These are phyloP conservation scores for Phyllotreta cruciferae DNA, from an alignment of 2,888 invertebrate species.

Conservation along the genomic window DNA sequence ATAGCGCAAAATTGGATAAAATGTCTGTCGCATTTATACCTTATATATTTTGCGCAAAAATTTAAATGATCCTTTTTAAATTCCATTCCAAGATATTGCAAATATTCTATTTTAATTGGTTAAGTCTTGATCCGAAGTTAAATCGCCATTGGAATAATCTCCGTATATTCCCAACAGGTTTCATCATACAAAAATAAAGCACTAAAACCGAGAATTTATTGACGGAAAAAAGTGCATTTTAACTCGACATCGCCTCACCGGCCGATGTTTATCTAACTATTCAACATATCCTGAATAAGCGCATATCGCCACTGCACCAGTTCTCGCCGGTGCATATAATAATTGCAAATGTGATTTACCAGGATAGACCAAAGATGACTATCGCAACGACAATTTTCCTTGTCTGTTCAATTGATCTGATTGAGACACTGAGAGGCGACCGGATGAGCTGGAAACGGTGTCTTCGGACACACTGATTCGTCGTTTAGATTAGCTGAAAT, in stretches of 20 bases:
- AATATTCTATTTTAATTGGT: slow-evolving; percentile 12
- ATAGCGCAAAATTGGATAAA: too few species aligned
- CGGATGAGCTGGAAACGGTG: slow-evolving; percentile 44
- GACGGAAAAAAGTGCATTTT: slow-evolving; percentile 33
- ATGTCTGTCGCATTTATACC: too few species aligned
- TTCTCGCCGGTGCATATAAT: slow-evolving; percentile 42
- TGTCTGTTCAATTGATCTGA: slow-evolving; percentile 51
- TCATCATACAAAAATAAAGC: slow-evolving; percentile 26
- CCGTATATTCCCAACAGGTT: slow-evolving; percentile 23
- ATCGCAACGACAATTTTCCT: slow-evolving; percentile 52
- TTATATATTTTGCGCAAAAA: too few species aligned
- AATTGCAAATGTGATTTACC: slow-evolving; percentile 48
- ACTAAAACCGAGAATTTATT: slow-evolving; percentile 32
- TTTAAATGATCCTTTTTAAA: background rate
- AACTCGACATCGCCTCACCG: slow-evolving; percentile 29
- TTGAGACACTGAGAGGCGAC: slow-evolving; percentile 51
- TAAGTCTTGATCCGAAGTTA: slow-evolving; percentile 9
- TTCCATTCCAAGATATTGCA: background rate
- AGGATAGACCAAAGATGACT: slow-evolving; percentile 43
- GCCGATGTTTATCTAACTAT: slow-evolving; percentile 39
- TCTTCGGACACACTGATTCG: slow-evolving; percentile 50
- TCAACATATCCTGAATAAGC: slow-evolving; percentile 37
- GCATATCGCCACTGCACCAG: slow-evolving; percentile 40
- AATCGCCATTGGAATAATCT: slow-evolving; percentile 8
- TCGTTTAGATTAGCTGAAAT: slow-evolving; percentile 47